A percentile compares a stretch with the other conserved stretches of the same genome.
Conservation (phyloP, 2,888 invertebrate genomes). For the Dicranocentrus wangi region DNA sequence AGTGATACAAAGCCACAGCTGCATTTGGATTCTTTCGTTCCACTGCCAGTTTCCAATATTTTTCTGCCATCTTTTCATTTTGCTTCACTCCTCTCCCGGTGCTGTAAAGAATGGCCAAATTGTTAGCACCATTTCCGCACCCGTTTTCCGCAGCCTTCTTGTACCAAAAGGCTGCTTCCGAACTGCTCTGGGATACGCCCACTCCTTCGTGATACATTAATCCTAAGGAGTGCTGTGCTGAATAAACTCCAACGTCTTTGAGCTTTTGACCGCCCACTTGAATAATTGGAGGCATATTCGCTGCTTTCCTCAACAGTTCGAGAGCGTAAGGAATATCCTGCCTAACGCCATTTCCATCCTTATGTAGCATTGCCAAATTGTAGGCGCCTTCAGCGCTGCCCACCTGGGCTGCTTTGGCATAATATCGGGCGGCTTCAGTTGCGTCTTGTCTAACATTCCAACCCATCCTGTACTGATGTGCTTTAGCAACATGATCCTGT, state of each 20-base stretch:
- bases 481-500: constrained; percentile 21
- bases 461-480: constrained; percentile 18
- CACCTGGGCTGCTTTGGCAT: constrained; percentile 43
- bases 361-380: constrained; percentile 39
- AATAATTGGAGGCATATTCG: not conserved
- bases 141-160: constrained; percentile 82
- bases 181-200: not conserved
- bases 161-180: constrained; percentile 50
- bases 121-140: constrained; percentile 13
- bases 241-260: constrained; percentile 37
- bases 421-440: constrained; percentile 50
- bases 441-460: constrained; percentile 19
- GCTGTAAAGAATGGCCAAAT: constrained; percentile 34
- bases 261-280: not conserved
- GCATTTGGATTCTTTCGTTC: not conserved
- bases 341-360: constrained; percentile 52
- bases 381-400: constrained; percentile 66
- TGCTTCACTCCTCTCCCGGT: constrained; percentile 7
- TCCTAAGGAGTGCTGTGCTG: constrained; percentile 48
- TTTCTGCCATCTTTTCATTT: constrained; percentile 4
- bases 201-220: constrained; percentile 24
- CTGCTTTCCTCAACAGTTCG: not conserved
- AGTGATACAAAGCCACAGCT: not conserved
- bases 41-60: constrained; percentile 42
- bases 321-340: constrained; percentile 9